phyloP scores from a whole-genome alignment of 2,888 invertebrate genomes.

The Lepidocyrtinus sp. region DNA sequence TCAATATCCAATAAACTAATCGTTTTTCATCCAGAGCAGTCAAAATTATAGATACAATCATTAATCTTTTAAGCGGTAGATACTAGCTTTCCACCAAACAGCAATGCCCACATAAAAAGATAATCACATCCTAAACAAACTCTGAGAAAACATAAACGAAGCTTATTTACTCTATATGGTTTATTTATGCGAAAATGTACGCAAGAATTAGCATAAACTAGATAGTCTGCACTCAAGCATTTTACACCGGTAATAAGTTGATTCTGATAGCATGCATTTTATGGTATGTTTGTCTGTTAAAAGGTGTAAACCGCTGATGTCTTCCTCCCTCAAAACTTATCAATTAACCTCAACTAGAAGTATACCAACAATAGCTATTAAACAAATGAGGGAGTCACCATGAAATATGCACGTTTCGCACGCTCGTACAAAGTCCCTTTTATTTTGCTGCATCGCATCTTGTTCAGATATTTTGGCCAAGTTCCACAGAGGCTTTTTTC shows the following conservation, averaged over 20 bases:
- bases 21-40: too few species aligned
- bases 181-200: not conserved
- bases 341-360: too few species aligned
- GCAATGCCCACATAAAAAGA: too few species aligned
- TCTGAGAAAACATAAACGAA: not conserved
- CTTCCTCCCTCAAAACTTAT: not conserved
- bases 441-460: not conserved
- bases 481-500: slow-evolving; percentile 36
- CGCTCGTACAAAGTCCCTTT: not conserved
- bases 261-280: not conserved
- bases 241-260: not conserved
- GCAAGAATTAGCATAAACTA: not conserved
- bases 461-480: slow-evolving; percentile 37
- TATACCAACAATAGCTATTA: too few species aligned
- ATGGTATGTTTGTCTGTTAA: not conserved
- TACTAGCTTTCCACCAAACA: too few species aligned
- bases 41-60: too few species aligned
- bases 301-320: not conserved
- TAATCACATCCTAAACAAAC: not conserved
- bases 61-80: too few species aligned
- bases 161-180: not conserved
- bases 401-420: not conserved
- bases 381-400: not conserved
- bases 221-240: too few species aligned
- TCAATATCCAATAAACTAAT: too few species aligned